Percentiles rank a stretch among this genome's conserved stretches.
Conservation (phyloP, 2,888 invertebrate species). For the Oxyteleia sp. region DNA sequence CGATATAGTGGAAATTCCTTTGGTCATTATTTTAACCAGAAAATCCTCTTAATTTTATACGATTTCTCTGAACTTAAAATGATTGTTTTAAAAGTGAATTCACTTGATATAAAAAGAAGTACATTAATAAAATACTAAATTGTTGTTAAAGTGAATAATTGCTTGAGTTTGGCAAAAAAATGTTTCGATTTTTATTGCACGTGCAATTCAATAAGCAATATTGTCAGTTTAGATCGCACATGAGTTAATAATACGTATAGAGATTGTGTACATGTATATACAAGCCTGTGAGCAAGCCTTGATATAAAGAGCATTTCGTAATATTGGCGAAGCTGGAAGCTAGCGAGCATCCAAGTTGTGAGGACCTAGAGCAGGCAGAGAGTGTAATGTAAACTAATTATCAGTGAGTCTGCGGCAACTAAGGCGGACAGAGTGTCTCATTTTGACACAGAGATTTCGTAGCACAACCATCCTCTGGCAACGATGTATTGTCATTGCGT, state of each 20-base stretch:
- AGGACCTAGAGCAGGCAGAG: conserved; percentile 81
- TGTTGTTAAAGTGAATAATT: not conserved
- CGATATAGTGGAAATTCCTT: no score
- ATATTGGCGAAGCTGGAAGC: conserved; percentile 78
- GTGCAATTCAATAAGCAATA: conserved; percentile 9
- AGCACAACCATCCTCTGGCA: conserved; percentile 63
- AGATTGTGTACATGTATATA: conserved; percentile 9
- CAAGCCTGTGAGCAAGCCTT: conserved; percentile 52
- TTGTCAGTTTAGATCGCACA: conserved; percentile 15
- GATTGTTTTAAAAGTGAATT: no score
- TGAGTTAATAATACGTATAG: conserved; percentile 50
- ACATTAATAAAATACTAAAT: no score
- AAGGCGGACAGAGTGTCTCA: conserved; percentile 85
- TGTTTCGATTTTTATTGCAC: conserved; percentile 12
- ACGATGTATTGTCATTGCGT: conserved; percentile 61
- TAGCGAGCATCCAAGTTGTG: conserved; percentile 77
- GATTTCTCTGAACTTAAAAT: no score
- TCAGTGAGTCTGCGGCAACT: conserved; percentile 86
- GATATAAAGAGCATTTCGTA: conserved; percentile 80
- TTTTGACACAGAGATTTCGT: conserved; percentile 81
- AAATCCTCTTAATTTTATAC: no score
- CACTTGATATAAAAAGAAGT: no score
- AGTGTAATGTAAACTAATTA: conserved; percentile 88
- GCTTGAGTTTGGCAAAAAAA: not conserved
- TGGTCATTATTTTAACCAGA: no score